Percentiles rank a stretch among this genome's conserved stretches.
Evolutionary conservation across 2,888 invertebrate genomes (phyloP).

Genomic region (Platerodrilus igneus): DNA sequence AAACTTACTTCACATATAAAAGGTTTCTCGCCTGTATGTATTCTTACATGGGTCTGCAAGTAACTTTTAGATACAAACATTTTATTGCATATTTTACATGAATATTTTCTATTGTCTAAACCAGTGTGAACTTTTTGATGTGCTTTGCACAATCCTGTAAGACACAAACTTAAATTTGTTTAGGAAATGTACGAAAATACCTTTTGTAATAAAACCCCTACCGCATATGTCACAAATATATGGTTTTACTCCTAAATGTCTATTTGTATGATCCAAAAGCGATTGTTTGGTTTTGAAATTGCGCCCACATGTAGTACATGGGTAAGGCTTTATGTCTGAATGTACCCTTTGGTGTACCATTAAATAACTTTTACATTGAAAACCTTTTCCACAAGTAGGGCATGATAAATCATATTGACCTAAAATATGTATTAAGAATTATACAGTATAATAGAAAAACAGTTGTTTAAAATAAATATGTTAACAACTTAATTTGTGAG

Average conservation of each 20-base stretch:
- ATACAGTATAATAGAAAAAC: too few relatives aligned
- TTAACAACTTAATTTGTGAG: too few relatives aligned
- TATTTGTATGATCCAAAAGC: conserved; percentile 55
- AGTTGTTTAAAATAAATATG: too few relatives aligned
- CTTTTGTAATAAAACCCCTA: conserved; percentile 57
- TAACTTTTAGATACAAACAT: conserved; percentile 60
- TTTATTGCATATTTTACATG: conserved; percentile 56
- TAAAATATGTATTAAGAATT: conserved; percentile 25
- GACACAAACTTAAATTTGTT: conserved; percentile 7
- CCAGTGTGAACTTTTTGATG: conserved; percentile 58
- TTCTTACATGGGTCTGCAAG: conserved; percentile 55
- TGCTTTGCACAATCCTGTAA: conserved; percentile 52
- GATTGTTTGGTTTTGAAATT: conserved; percentile 59
- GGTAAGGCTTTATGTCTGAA: conserved; percentile 55
- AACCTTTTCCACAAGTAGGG: conserved; percentile 58
- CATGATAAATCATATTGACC: conserved; percentile 56
- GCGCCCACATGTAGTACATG: conserved; percentile 54
- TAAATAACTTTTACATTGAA: conserved; percentile 57
- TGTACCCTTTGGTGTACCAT: conserved; percentile 59
- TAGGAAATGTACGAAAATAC: conserved; percentile 29
- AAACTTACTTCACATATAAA: conserved; percentile 54
- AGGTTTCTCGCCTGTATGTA: conserved; percentile 58
- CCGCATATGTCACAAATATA: conserved; percentile 57
- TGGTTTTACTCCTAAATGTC: conserved; percentile 58
- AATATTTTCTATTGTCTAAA: conserved; percentile 56